Evolutionary conservation across 1,140 invertebrate species (phyloP).

Genomic region (Rhizoglyphus robini): DNA sequence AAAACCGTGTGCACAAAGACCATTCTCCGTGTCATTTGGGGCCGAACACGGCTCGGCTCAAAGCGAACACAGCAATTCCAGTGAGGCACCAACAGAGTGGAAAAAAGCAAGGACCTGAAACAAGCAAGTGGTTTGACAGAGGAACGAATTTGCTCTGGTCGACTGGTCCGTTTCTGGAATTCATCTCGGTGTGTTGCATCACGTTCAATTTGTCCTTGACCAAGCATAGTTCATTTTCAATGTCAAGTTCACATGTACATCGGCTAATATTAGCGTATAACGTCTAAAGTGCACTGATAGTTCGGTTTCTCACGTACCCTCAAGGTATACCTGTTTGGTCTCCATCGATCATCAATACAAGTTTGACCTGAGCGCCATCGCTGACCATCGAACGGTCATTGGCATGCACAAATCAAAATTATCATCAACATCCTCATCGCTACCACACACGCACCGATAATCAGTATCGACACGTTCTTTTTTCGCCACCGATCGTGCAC

Average conservation of each 20-base stretch:
- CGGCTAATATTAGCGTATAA: neutral
- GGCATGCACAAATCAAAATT: neutral
- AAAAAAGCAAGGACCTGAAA: neutral
- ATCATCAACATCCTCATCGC: too few relatives aligned
- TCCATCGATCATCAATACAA: neutral
- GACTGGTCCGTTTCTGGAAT: constrained; percentile 1
- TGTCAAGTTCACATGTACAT: constrained; percentile 6
- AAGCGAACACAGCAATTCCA: neutral
- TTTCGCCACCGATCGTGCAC: constrained; percentile 2
- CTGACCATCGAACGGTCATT: neutral
- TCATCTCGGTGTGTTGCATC: neutral
- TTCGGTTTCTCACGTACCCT: neutral
- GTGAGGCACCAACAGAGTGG: too few relatives aligned
- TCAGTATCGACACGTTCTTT: constrained; percentile 2
- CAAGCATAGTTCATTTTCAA: neutral
- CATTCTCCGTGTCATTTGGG: neutral
- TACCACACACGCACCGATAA: constrained; percentile 11
- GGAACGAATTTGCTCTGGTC: neutral
- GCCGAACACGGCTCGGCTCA: too few relatives aligned
- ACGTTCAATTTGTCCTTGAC: constrained; percentile 1
- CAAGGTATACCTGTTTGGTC: neutral
- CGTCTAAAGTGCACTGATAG: neutral
- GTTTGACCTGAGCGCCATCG: neutral
- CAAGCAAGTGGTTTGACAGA: neutral
- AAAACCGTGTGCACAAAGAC: too few relatives aligned